phyloP scores from a whole-genome alignment of 2,797 vertebrate genomes.

The Gadopsis bispinosus region DNA sequence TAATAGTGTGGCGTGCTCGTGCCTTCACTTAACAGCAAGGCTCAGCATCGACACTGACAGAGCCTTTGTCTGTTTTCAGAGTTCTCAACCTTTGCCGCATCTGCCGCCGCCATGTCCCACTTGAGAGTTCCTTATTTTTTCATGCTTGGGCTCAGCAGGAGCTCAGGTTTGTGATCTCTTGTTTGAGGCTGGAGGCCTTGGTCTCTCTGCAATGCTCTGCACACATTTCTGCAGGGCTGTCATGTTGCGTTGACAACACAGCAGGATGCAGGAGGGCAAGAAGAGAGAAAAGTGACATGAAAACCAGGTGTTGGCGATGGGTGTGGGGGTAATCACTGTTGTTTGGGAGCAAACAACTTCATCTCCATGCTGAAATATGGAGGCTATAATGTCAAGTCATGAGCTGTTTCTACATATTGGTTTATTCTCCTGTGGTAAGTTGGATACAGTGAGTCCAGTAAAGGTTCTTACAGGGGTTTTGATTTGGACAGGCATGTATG shows the following conservation, averaged over 20 bases:
- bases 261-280: background rate
- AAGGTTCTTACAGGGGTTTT: conserved; percentile 35
- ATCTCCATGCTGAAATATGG: conserved; percentile 8
- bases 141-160: conserved; percentile 40
- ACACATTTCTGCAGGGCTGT: conserved; percentile 44
- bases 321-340: conserved; percentile 45
- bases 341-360: conserved; percentile 21
- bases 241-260: conserved; percentile 26
- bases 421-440: conserved; percentile 31
- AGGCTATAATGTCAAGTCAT: conserved; percentile 38
- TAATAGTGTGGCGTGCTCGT: background rate
- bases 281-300: conserved; percentile 33
- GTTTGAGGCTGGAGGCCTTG: conserved; percentile 38
- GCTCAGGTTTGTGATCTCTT: conserved; percentile 53
- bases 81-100: conserved; percentile 49
- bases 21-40: conserved; percentile 28
- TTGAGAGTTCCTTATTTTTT: conserved; percentile 23
- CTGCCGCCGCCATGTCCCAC: conserved; percentile 39
- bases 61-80: conserved; percentile 48
- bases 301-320: conserved; percentile 40
- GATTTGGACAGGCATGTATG: conserved; percentile 24
- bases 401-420: conserved; percentile 9
- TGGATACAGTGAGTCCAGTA: conserved; percentile 9
- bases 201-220: conserved; percentile 9
- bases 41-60: conserved; percentile 26